Evolutionary conservation across 2,888 invertebrate species (phyloP), one percentile per base, ranked within the genome.

Genomic region (Morinoia aosen): DNA sequence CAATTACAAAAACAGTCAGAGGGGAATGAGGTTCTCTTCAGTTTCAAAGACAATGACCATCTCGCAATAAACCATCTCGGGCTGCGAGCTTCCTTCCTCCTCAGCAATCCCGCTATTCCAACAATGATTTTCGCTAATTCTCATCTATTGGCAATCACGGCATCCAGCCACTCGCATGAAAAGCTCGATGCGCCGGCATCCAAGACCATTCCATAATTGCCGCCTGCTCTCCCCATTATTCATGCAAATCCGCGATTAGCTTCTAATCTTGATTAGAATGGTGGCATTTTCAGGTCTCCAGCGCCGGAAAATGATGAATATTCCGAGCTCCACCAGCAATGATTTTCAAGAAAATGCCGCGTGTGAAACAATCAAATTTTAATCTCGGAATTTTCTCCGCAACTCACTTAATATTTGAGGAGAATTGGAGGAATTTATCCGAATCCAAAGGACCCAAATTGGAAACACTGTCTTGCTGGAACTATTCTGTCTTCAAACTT

Each of bases 181-280:
- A 76, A 76, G 8, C 76, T 76, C 76, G 76, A 76, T 76, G 76
- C 76, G 25, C 25, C 10, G 76, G 25, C 76, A 76, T 33, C 76
- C 76, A 76, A 61, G 25, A 76, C 90, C 40, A 39, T 12, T 19
- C 90, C 48, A 40, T 90, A 90, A 90, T 90, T 90, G 39, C 12
- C 14, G 12, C 90, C 90, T 39, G 90, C 39, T 48, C 90, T 90
- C 40, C 40, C 14, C 39, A 90, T 40, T 16, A 90, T 90, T 90
- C 40, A 90, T 90, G 90, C 90, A 90, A 90, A 90, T 90, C 90
- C 39, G 39, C 90, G 90, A 40, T 90, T 40, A 90, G 90, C 90
- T 90, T 48, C 90, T 90, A 90, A 90, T 90, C 90, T 48, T 90
- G 90, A 90, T 90, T 90, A 48, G 90, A 90, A 90, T 40, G 90